Conservation (phyloP, 2,888 invertebrate species). For the Clistopyga incitator region DNA sequence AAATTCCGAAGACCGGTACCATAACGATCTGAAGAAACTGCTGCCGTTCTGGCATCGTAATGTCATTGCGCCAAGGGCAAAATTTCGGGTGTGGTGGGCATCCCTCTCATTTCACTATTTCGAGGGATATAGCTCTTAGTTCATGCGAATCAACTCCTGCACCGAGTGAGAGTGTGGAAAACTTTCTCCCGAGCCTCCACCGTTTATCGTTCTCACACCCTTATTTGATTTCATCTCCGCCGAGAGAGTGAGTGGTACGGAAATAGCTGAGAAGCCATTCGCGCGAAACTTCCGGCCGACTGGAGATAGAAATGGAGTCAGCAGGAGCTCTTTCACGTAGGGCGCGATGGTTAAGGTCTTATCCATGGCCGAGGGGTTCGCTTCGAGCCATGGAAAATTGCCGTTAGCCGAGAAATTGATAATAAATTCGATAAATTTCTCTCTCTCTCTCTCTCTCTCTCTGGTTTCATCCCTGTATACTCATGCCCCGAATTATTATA, state of each 20-base stretch:
- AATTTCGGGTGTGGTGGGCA: not conserved
- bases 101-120: conserved; percentile 46
- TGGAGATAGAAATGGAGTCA: conserved; percentile 83
- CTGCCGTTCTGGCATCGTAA: not conserved
- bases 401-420: conserved; percentile 82
- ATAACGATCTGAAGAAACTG: not conserved
- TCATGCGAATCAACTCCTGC: conserved; percentile 36
- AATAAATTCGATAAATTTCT: conserved; percentile 82
- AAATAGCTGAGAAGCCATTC: conserved; percentile 84
- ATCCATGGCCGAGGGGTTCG: conserved; percentile 57
- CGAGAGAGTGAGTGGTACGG: conserved; percentile 72
- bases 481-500: conserved; percentile 69
- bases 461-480: not conserved
- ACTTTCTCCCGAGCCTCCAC: conserved; percentile 77
- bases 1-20: not conserved
- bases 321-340: conserved; percentile 52
- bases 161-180: not conserved
- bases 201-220: conserved; percentile 68
- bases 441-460: not conserved
- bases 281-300: conserved; percentile 82
- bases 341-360: conserved; percentile 47
- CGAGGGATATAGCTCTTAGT: conserved; percentile 37
- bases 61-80: conserved; percentile 24
- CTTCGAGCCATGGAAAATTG: conserved; percentile 77
- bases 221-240: conserved; percentile 72